Evolutionary conservation across 2,797 vertebrate species (phyloP), one percentile per base, ranked within the genome.

Genomic region (Tarsius wallacei): DNA sequence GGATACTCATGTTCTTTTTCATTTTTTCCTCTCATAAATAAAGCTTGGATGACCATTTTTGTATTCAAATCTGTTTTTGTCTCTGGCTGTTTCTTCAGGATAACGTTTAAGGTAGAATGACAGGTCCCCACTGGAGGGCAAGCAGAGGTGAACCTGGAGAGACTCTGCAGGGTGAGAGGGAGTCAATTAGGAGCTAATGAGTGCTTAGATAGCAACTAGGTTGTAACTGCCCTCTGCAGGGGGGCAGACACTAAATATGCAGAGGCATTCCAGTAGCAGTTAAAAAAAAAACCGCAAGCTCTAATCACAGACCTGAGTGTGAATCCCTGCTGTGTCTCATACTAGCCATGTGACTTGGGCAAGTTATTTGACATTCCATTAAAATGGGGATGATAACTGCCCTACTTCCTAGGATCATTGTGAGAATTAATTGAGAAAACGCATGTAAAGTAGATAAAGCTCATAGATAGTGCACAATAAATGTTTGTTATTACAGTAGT

Each of bases 401-500:
- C 59, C 24, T 28, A 66, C 93, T 93, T 93, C 93, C 95, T 68
- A 49, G 84, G 93, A n/a, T 90, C 31, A 0, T 21, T 17, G 7
- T 59, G 80, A 90, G 95, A 77, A 51, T 47, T 71, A 87, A 83
- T 96, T 91, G 95, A 82, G 86, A 92, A 86, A 47, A 36, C 2
- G 80, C 59, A 82, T 47, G 76, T 51, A 28, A 83, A 88, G 85
- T 4, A 94, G 94, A 93, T 93, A 97, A 92, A 88, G 70, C 81
- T 12, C 19, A 0, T 0, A 81, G 94, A 95, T 85, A 96, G 66
- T 9, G 2, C 17, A 47, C 33, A 1, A 8, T 61, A 76, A 74
- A 26, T 55, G 76, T 81, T 91, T 95, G 96, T 82, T 84, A 70
- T 93, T 95, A 77, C 31, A 96, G 96, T 2, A 16, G 15, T 0